Conservation (phyloP, 2,113 vertebrate genomes). For the Collichthys lucidus region DNA sequence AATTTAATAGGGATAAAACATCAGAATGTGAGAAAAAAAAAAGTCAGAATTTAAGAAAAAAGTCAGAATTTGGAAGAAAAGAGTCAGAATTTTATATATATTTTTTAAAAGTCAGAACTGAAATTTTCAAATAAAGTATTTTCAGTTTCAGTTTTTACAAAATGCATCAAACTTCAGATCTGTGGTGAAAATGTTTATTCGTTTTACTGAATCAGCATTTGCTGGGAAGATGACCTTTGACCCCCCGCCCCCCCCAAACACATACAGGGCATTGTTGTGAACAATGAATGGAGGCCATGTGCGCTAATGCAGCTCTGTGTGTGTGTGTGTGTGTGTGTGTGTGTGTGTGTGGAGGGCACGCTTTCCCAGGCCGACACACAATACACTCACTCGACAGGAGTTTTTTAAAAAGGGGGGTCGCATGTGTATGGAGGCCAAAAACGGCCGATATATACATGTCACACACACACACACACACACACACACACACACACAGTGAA, state of each 20-base stretch:
- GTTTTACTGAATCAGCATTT: slow-evolving; percentile 5
- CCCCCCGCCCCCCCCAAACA: background rate
- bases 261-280: slow-evolving; percentile 21
- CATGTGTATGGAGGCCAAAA: background rate
- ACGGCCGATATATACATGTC: background rate
- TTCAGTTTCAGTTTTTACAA: no score
- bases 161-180: no score
- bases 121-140: no score
- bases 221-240: background rate
- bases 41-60: no score
- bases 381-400: slow-evolving; percentile 17
- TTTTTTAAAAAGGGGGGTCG: background rate
- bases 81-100: no score
- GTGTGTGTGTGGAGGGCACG: slow-evolving; percentile 11
- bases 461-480: background rate
- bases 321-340: no score
- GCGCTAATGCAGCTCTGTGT: no score
- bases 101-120: no score
- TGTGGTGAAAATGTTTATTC: background rate
- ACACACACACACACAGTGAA: no score
- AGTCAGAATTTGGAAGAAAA: no score
- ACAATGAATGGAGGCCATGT: slow-evolving; percentile 23
- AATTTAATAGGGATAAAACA: no score
- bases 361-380: slow-evolving; percentile 54
- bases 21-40: no score